phyloP scores from a whole-genome alignment of 2,113 vertebrate genomes.

The Chitala chitala region DNA sequence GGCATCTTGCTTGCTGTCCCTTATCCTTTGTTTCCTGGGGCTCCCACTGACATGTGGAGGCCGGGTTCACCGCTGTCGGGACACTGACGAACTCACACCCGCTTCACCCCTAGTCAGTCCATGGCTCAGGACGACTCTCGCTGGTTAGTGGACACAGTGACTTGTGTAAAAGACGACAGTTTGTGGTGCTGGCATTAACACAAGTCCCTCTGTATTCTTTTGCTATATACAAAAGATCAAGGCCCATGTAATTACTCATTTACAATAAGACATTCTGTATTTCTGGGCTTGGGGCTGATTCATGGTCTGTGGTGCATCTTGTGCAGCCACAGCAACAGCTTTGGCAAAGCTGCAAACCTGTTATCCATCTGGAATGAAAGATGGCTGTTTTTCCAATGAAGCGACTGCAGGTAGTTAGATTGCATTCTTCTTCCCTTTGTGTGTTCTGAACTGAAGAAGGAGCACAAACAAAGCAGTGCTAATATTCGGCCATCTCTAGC shows the following conservation, averaged over 20 bases:
- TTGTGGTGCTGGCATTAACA: slow-evolving; percentile 15
- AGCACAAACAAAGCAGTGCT: neutral
- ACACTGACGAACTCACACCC: too few relatives aligned
- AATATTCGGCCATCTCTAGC: neutral
- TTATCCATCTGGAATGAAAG: neutral
- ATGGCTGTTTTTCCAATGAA: neutral
- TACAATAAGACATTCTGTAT: slow-evolving; percentile 21
- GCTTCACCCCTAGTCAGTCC: slow-evolving; percentile 1
- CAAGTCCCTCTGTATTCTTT: slow-evolving; percentile 7
- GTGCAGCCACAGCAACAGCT: slow-evolving; percentile 9
- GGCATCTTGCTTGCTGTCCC: neutral
- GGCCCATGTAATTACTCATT: slow-evolving; percentile 9
- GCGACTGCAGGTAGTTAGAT: neutral
- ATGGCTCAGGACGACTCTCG: slow-evolving; percentile 20
- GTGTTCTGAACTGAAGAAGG: neutral
- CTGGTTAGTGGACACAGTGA: slow-evolving; percentile 21
- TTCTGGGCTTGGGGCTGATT: neutral
- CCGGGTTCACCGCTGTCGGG: slow-evolving; percentile 27
- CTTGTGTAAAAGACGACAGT: slow-evolving; percentile 26
- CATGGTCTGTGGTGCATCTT: neutral
- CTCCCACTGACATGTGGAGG: slow-evolving; percentile 20
- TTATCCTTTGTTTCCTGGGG: neutral
- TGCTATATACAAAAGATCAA: slow-evolving; percentile 3
- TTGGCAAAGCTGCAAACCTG: neutral
- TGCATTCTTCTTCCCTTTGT: neutral